Conservation (phyloP, 1,140 invertebrate genomes). For the Drosophila lacteicornis region DNA sequence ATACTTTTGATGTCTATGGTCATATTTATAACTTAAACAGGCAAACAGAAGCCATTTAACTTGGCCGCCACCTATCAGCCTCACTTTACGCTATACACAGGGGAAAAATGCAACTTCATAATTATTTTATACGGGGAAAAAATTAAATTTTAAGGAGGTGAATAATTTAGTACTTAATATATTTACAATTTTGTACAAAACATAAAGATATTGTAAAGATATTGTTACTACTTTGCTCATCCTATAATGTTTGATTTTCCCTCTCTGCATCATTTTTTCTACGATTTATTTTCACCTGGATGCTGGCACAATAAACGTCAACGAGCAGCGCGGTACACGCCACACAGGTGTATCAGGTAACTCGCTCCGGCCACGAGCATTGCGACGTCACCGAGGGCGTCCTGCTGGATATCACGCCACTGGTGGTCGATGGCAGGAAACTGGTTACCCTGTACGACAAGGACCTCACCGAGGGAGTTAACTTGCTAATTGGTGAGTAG, state of each 20-base stretch:
- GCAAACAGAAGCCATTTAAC: constrained; percentile 41
- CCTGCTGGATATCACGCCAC: constrained; percentile 88
- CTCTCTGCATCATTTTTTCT: not conserved
- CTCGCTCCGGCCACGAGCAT: constrained; percentile 88
- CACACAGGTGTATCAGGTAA: constrained; percentile 88
- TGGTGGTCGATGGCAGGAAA: constrained; percentile 87
- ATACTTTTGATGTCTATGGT: constrained; percentile 24
- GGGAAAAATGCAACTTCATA: no score
- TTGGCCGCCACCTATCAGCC: constrained; percentile 10
- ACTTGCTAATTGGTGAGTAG: constrained; percentile 88
- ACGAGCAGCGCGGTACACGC: constrained; percentile 70
- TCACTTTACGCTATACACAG: not conserved
- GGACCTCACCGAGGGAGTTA: constrained; percentile 89
- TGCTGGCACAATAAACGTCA: constrained; percentile 38
- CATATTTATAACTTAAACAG: constrained; percentile 72
- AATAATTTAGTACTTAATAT: no score
- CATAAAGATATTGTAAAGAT: no score
- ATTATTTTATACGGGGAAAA: not conserved
- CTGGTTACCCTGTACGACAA: constrained; percentile 89
- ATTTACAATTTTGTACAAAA: no score
- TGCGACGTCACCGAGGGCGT: constrained; percentile 89
- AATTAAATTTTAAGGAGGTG: not conserved
- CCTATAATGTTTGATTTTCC: not conserved
- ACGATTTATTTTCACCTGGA: constrained; percentile 7
- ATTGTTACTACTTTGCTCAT: not conserved